These are phyloP conservation scores for Amphiprion percula DNA, from an alignment of 2,113 vertebrate species.

Conservation along the genomic window DNA sequence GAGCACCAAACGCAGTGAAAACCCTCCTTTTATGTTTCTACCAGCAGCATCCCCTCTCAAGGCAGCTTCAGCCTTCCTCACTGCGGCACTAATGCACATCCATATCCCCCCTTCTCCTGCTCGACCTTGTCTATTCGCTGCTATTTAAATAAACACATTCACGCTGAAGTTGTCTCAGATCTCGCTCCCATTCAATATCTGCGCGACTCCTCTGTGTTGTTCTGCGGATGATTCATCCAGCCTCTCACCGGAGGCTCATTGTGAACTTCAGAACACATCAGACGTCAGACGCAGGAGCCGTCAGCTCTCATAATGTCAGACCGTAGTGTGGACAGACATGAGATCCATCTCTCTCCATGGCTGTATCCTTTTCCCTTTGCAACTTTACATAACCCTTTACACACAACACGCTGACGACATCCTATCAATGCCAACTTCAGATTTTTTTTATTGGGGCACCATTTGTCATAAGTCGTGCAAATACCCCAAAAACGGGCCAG, in stretches of 20 bases:
- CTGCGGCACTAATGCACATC: background rate
- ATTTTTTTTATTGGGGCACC: background rate
- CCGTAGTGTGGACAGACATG: slow-evolving; percentile 46
- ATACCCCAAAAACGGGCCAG: background rate
- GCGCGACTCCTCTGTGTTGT: slow-evolving; percentile 52
- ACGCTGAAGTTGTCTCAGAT: slow-evolving; percentile 51
- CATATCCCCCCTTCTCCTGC: slow-evolving; percentile 17
- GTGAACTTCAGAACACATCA: slow-evolving; percentile 87
- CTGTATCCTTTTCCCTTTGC: slow-evolving; percentile 29
- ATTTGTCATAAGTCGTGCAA: background rate
- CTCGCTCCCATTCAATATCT: slow-evolving; percentile 66
- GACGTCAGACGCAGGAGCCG: slow-evolving; percentile 82
- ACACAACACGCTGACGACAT: background rate
- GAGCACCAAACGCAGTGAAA: slow-evolving; percentile 4
- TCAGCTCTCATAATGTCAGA: slow-evolving; percentile 83
- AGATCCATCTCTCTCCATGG: slow-evolving; percentile 48
- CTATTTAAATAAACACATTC: slow-evolving; percentile 60
- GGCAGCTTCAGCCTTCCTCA: slow-evolving; percentile 27
- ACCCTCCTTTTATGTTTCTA: background rate
- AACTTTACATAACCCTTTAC: slow-evolving; percentile 31
- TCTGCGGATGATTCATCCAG: slow-evolving; percentile 77
- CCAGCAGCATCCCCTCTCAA: slow-evolving; percentile 1
- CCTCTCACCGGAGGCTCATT: slow-evolving; percentile 84
- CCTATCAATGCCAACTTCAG: background rate
- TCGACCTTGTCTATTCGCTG: slow-evolving; percentile 55